These are phyloP conservation scores for Lepidurus apus DNA, from an alignment of 1,140 invertebrate genomes.

Conservation along the genomic window DNA sequence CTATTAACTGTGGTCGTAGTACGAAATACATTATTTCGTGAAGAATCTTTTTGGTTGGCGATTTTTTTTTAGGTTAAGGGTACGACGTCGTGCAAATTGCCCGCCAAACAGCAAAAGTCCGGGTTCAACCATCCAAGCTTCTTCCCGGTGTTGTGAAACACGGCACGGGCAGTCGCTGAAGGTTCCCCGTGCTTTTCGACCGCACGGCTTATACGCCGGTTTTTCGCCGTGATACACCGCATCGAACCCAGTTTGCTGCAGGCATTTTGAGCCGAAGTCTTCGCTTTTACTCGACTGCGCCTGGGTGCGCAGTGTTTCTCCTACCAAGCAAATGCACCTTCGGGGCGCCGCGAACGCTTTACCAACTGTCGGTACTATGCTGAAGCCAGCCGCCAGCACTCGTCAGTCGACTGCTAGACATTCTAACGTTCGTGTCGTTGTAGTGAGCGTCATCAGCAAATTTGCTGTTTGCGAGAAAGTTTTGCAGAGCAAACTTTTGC, in stretches of 20 bases:
- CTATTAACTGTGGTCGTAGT: too few relatives aligned
- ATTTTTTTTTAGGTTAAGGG: too few relatives aligned
- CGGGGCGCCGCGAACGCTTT: background rate
- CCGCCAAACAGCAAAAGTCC: too few relatives aligned
- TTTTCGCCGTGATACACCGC: background rate
- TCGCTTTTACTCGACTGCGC: background rate
- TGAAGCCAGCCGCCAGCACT: background rate
- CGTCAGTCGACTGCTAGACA: background rate
- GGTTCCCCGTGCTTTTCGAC: background rate
- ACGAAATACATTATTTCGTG: too few relatives aligned
- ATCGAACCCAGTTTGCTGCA: background rate
- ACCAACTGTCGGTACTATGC: background rate
- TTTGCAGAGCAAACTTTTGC: background rate
- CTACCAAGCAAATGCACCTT: conserved; percentile 4
- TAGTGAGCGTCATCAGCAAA: background rate
- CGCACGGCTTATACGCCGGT: conserved; percentile 12
- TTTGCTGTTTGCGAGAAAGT: background rate
- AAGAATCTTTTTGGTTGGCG: too few relatives aligned
- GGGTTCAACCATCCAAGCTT: background rate
- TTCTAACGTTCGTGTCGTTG: background rate
- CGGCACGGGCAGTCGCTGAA: background rate
- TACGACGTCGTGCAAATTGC: too few relatives aligned
- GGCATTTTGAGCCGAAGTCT: background rate
- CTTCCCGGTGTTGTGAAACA: background rate
- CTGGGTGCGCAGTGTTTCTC: conserved; percentile 1